Percentiles rank a stretch among this genome's conserved stretches.
Evolutionary conservation across 1,140 invertebrate species (phyloP).

Genomic region (Luehdorfia chinensis): DNA sequence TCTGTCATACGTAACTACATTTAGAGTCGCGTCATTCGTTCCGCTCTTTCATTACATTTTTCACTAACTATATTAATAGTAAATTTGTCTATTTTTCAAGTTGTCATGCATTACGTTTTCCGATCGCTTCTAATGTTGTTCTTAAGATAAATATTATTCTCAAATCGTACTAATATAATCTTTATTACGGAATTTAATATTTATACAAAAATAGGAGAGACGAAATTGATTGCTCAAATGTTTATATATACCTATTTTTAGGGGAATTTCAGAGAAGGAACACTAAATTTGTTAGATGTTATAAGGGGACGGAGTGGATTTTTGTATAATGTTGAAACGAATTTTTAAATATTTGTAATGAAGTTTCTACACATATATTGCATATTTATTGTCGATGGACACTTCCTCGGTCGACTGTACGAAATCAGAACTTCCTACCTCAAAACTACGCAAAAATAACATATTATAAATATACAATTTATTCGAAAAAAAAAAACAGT

Average conservation of each 20-base stretch:
- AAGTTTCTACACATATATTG: constrained; percentile 54
- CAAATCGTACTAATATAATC: constrained; percentile 56
- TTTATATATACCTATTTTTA: constrained; percentile 75
- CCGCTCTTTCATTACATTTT: constrained; percentile 55
- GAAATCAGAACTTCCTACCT: constrained; percentile 69
- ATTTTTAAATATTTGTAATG: constrained; percentile 71
- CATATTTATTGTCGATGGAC: constrained; percentile 30
- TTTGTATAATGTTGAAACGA: constrained; percentile 72
- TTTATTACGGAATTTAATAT: constrained; percentile 69
- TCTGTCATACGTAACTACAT: constrained; percentile 41
- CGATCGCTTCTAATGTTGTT: constrained; percentile 60
- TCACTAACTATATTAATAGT: constrained; percentile 48
- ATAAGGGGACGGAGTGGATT: constrained; percentile 60
- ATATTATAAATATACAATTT: constrained; percentile 69
- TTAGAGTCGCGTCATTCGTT: constrained; percentile 44
- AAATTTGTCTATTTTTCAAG: constrained; percentile 64
- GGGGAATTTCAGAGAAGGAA: constrained; percentile 68
- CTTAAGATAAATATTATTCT: constrained; percentile 54
- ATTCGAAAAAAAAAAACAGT: constrained; percentile 50
- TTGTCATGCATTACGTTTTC: constrained; percentile 68
- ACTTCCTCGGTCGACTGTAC: constrained; percentile 26
- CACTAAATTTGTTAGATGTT: constrained; percentile 71
- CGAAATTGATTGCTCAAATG: constrained; percentile 76
- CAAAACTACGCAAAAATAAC: constrained; percentile 67
- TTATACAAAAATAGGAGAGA: constrained; percentile 72